Base-by-base conservation (phyloP, 2,888 invertebrate genomes). In the Drosophila limbata region DNA sequence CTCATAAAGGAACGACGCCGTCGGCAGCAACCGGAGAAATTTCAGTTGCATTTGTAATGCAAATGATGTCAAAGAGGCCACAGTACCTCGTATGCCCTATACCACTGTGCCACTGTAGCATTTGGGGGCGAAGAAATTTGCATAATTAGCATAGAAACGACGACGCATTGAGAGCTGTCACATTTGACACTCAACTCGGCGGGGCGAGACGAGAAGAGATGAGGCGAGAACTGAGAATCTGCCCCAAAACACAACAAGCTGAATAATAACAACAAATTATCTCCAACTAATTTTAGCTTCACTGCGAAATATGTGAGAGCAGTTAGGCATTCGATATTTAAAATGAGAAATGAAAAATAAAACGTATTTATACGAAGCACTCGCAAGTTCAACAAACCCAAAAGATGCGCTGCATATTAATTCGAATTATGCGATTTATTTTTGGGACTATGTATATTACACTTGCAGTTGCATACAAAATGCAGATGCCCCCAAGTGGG, bases 351-450 rank as follows among this genome's bases (percentile, higher is more conserved):
- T 35, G 21, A 69, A 63, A 82, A 74, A 64, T 48, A 53, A 61
- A 62, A 48, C 40, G 64, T 37, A 76, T 65, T 59, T 65, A 59
- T 55, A 51, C 51, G 35, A 63, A 73, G 64, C 45, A 35, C 35
- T 21, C 15, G 56, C 45, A 71, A 84, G 86, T 86, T 86, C 84
- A 86, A 82, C 81, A 86, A 84, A 84, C 86, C 81, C 25, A 48
- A 59, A 70, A 74, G 53, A 72, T 78, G 57, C 59, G 17, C 68
- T 66, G 67, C 61, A 66, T 59, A 76, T 77, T 64, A 76, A 87
- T 81, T 75, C 66, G 69, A 69, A 87, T 78, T 81, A 84, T 84
- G 71, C 55, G 82, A 68, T 81, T 78, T 87, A 83, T 83, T 87
- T 83, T 87, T 69, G 73, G 79, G 37, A 25, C 53, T 19, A 17